Evolutionary conservation across 2,888 invertebrate species (phyloP).

Genomic region (Cryptosula pallasiana): DNA sequence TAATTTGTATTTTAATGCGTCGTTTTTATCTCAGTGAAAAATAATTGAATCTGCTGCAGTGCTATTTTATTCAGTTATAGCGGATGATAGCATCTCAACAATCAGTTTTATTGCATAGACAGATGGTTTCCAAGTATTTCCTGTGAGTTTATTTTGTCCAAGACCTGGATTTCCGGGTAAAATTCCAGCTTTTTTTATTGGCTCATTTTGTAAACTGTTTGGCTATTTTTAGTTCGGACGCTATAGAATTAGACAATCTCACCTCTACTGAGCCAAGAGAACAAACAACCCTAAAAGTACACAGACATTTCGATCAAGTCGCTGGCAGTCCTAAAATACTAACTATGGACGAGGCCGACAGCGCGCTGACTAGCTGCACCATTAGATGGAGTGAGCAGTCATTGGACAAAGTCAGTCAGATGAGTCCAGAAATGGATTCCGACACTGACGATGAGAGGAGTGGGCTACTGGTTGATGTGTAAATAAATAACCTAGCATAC

Average conservation of each 20-base stretch:
- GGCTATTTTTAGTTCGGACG: not conserved
- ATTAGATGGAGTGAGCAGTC: slow-evolving; percentile 11
- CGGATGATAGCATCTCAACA: too few species aligned
- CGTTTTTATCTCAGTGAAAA: too few species aligned
- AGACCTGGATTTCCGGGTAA: too few species aligned
- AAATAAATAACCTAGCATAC: too few species aligned
- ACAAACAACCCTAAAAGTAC: not conserved
- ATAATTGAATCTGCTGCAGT: too few species aligned
- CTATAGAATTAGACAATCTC: not conserved
- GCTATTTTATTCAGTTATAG: too few species aligned
- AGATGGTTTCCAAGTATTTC: too few species aligned
- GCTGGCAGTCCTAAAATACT: not conserved
- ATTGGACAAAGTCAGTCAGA: slow-evolving; percentile 12
- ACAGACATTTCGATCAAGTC: not conserved
- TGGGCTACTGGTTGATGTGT: slow-evolving; percentile 18
- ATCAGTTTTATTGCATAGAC: too few species aligned
- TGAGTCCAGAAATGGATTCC: slow-evolving; percentile 2
- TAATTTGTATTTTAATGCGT: too few species aligned
- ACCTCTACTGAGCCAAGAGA: not conserved
- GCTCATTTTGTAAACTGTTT: not conserved
- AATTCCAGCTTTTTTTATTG: too few species aligned
- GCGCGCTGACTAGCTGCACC: not conserved
- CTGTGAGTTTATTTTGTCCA: too few species aligned
- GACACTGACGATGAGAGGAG: slow-evolving; percentile 1
- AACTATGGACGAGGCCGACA: not conserved